Evolutionary conservation across 1,140 invertebrate genomes (phyloP).

Genomic region (Achatina immaculata): DNA sequence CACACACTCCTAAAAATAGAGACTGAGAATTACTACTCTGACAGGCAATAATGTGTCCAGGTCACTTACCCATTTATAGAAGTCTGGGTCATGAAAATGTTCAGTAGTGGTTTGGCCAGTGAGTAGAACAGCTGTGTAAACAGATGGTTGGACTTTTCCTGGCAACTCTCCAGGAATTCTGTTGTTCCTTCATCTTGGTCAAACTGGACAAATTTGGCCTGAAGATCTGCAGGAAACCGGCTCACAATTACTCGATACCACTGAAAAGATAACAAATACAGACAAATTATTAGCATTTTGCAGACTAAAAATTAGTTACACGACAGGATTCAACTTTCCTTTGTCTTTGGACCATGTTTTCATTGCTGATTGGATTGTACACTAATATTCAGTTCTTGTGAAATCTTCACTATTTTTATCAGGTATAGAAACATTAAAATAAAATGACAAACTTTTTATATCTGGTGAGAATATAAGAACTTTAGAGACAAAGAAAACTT

Average conservation of each 20-base stretch:
- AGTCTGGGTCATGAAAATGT: constrained; percentile 84
- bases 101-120: constrained; percentile 79
- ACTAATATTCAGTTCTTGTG: not conserved
- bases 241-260: constrained; percentile 60
- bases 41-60: too few relatives aligned
- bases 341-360: not conserved
- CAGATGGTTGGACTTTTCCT: constrained; percentile 81
- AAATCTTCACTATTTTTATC: too few relatives aligned
- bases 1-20: too few relatives aligned
- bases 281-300: not conserved
- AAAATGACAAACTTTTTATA: too few relatives aligned
- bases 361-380: not conserved
- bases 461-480: too few relatives aligned
- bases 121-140: constrained; percentile 84
- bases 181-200: constrained; percentile 80
- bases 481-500: too few relatives aligned
- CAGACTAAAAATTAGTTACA: not conserved
- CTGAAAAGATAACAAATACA: constrained; percentile 46
- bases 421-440: too few relatives aligned
- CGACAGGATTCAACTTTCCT: not conserved
- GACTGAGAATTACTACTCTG: too few relatives aligned
- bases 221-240: constrained; percentile 49
- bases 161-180: constrained; percentile 79
- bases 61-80: constrained; percentile 83
- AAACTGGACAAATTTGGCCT: constrained; percentile 76